Conservation (phyloP, 2,113 vertebrate genomes). For the Pedetes capensis region DNA sequence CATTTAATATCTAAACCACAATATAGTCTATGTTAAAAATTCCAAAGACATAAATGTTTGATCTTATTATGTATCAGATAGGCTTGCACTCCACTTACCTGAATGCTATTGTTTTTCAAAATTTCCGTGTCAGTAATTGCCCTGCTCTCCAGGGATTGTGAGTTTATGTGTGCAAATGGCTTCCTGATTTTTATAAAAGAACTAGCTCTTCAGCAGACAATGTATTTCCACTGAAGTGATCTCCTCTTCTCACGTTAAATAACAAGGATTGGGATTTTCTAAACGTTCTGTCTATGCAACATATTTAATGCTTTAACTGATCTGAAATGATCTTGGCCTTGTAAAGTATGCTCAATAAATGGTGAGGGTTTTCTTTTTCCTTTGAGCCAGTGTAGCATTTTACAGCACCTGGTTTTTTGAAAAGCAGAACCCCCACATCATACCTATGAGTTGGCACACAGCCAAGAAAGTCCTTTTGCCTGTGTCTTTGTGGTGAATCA, state of each 20-base stretch:
- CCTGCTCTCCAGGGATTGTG: conserved; percentile 12
- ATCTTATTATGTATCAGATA: background rate
- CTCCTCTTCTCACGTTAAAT: conserved; percentile 43
- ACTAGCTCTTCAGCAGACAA: conserved; percentile 39
- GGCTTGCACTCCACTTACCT: conserved; percentile 3
- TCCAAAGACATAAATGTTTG: background rate
- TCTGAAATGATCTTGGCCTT: conserved; percentile 43
- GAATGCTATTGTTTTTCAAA: conserved; percentile 40
- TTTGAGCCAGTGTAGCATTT: background rate
- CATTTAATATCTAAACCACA: background rate
- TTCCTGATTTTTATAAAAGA: conserved; percentile 65
- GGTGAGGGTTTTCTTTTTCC: background rate
- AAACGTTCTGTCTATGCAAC: conserved; percentile 55
- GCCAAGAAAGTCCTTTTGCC: background rate
- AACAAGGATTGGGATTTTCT: conserved; percentile 55
- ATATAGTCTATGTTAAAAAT: background rate
- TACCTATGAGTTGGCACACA: background rate
- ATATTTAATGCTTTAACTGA: conserved; percentile 69
- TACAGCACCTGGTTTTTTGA: conserved; percentile 25
- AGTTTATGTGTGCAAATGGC: conserved; percentile 7
- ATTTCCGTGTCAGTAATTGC: conserved; percentile 19
- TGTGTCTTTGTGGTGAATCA: conserved; percentile 25
- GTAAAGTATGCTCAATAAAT: background rate
- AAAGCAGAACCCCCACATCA: conserved; percentile 33
- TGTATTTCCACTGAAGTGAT: conserved; percentile 47